Conservation (phyloP, 2,113 vertebrate genomes). For the Acrocephalus arundinaceus region DNA sequence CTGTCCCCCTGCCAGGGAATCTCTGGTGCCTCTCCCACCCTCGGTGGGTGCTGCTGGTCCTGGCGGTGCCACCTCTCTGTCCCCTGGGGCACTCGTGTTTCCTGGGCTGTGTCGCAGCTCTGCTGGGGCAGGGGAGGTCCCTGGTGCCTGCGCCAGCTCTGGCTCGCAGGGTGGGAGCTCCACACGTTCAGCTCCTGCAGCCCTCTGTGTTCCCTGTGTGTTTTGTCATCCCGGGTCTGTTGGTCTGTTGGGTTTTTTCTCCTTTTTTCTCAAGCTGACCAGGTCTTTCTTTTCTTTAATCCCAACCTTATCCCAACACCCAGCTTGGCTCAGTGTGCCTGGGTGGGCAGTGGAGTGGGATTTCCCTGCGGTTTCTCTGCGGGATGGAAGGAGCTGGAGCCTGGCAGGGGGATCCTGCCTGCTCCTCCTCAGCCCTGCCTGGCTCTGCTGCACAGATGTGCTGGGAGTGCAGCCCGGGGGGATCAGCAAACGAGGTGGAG, state of each 20-base stretch:
- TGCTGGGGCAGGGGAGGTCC: not conserved
- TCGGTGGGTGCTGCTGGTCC: accelerated
- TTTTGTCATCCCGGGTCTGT: accelerated
- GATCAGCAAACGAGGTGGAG: not conserved
- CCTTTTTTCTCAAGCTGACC: slow-evolving; percentile 3
- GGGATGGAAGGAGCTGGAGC: not conserved
- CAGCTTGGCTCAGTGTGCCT: not conserved
- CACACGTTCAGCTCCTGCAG: accelerated
- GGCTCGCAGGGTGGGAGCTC: not conserved
- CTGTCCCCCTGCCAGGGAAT: not conserved
- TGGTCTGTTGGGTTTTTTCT: not conserved
- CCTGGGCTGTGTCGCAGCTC: not conserved
- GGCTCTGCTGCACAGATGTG: not conserved
- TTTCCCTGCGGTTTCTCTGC: not conserved
- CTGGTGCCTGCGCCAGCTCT: accelerated
- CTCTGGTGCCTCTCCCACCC: not conserved
- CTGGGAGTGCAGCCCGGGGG: not conserved
- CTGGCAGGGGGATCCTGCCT: not conserved
- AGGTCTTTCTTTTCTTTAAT: not conserved
- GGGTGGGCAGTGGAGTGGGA: not conserved
- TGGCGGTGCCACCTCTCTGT: accelerated
- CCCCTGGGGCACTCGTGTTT: accelerated
- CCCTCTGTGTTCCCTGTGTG: not conserved
- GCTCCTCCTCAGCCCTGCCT: not conserved
- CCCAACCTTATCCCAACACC: not conserved